Conservation (phyloP, 2,797 vertebrate genomes). For the Podarcis lilfordi region DNA sequence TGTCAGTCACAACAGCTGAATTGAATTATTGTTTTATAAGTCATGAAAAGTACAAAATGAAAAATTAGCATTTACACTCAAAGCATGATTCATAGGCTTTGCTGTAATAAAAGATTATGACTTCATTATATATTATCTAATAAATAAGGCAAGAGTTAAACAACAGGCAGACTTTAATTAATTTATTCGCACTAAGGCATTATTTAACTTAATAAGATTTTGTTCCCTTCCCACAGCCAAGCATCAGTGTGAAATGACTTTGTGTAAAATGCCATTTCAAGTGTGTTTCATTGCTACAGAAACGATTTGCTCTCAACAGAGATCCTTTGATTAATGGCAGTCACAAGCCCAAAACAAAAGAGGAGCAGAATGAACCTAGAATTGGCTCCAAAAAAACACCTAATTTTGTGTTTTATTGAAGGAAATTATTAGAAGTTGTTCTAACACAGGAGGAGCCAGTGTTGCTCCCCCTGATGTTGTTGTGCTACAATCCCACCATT, state of each 20-base stretch:
- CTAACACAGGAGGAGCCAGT: background rate
- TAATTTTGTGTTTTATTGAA: background rate
- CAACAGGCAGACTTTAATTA: conserved; percentile 20
- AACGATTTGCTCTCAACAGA: background rate
- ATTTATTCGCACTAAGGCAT: conserved; percentile 24
- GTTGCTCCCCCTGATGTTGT: too few species aligned
- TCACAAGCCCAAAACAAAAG: accelerated
- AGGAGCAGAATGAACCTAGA: background rate
- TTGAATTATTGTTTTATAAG: conserved; percentile 27
- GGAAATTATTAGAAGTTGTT: background rate
- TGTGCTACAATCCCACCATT: too few species aligned
- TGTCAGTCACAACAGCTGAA: background rate
- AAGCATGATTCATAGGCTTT: conserved; percentile 38
- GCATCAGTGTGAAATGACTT: background rate
- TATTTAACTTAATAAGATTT: conserved; percentile 39
- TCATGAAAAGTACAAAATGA: conserved; percentile 33
- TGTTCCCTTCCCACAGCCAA: conserved; percentile 32
- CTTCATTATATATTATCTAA: conserved; percentile 32
- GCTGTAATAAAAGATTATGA: conserved; percentile 40
- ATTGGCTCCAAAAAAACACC: background rate
- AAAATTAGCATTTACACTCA: conserved; percentile 35
- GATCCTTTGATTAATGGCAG: background rate
- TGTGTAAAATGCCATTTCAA: conserved; percentile 1
- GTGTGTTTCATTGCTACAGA: background rate
- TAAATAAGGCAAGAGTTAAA: conserved; percentile 48